A percentile compares a stretch with the other conserved stretches of the same genome.
Conservation (phyloP, 2,797 vertebrate species). For the Sebastes alutus region DNA sequence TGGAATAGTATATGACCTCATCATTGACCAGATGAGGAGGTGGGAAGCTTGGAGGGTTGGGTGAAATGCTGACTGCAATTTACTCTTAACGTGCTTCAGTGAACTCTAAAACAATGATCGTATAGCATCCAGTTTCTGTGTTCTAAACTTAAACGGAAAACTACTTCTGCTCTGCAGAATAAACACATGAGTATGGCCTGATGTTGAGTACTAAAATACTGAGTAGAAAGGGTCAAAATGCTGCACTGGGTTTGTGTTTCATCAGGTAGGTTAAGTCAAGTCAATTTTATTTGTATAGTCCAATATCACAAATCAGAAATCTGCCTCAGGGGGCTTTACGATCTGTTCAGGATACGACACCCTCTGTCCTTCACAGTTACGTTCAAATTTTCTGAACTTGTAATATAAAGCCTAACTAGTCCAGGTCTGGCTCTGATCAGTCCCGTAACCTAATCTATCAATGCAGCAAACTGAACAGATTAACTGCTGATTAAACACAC, state of each 20-base stretch:
- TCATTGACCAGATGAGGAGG: slow-evolving; percentile 47
- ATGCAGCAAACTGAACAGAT: background rate
- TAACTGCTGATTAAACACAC: background rate
- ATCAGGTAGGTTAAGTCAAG: background rate
- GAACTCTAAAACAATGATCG: slow-evolving; percentile 24
- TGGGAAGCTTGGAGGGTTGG: slow-evolving; percentile 3
- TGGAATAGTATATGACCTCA: slow-evolving; percentile 53
- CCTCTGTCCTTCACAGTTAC: no score
- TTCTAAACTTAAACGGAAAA: background rate
- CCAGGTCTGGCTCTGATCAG: background rate
- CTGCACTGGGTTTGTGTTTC: background rate
- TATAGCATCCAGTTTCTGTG: background rate
- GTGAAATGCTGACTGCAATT: slow-evolving; percentile 43
- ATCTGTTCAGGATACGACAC: no score
- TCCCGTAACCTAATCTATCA: background rate
- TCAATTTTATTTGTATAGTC: no score
- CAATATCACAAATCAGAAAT: no score
- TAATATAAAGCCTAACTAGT: background rate
- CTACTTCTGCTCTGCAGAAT: background rate
- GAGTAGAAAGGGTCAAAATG: background rate
- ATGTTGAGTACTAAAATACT: background rate
- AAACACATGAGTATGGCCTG: background rate
- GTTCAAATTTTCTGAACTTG: background rate
- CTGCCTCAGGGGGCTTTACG: no score
- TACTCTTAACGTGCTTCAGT: slow-evolving; percentile 11